Evolutionary conservation across 2,888 invertebrate genomes (phyloP), one percentile per base, ranked within the genome.

Genomic region (Tholera decimalis): DNA sequence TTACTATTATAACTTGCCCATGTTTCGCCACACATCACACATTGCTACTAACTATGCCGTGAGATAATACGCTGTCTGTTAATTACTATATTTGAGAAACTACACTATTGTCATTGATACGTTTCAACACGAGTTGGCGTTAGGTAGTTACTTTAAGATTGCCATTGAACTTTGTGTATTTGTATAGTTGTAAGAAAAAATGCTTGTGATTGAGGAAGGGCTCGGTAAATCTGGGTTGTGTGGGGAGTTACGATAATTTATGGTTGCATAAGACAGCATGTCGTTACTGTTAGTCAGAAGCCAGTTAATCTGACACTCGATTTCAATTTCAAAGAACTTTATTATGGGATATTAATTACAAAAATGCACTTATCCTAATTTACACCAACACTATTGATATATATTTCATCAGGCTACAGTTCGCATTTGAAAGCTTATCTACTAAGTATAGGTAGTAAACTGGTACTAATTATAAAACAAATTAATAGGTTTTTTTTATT

Each of bases 71-170:
- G 35, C 26, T 39, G 43, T 22, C 22, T 11, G 49, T 53, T 57
- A 69, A 69, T 75, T 56, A 73, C 70, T 63, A 63, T 44, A 70
- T 62, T 74, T 61, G 56, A 57, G 53, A 49, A 62, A 63, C 61
- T 22, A 18, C 47, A 53, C 54, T 53, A 74, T 75, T 73, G 73
- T 73, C 47, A 49, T 24, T 51, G 70, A 62, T 39, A 69, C 20
- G 24, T 73, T 49, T 53, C 76, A 3, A 41, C 70, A 75, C 15
- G 9, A 7, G 28, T 22, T 22, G 26, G 26, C 15, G 33, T 24
- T n/a, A n/a, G n/a, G n/a, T n/a, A n/a, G n/a, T n/a, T 18, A 22
- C 30, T 35, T 20, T 37, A 8, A 6, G 15, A 22, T 41, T 51
- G 54, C 41, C 69, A 51, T 61, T 75, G 76, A 73, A 62, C 47